Evolutionary conservation across 2,888 invertebrate genomes (phyloP).

Genomic region (Mesorhabditis sp.): DNA sequence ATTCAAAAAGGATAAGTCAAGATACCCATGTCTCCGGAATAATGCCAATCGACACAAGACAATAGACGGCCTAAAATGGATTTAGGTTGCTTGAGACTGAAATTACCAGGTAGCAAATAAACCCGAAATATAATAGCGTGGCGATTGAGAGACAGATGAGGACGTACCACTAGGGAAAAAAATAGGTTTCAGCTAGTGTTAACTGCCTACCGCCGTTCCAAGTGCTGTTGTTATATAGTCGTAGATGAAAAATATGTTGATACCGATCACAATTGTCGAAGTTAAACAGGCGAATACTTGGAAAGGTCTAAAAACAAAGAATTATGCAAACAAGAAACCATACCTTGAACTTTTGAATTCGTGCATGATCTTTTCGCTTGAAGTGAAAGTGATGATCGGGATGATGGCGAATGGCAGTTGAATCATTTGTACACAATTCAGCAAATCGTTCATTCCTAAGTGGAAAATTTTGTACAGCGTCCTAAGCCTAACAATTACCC

Average conservation of each 20-base stretch:
- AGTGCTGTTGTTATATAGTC: constrained; percentile 63
- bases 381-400: constrained; percentile 81
- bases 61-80: constrained; percentile 30
- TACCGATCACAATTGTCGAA: constrained; percentile 72
- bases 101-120: constrained; percentile 73
- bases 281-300: constrained; percentile 70
- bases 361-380: constrained; percentile 75
- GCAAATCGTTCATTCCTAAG: constrained; percentile 73
- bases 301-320: constrained; percentile 60
- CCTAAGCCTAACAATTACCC: constrained; percentile 13
- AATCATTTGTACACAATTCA: constrained; percentile 66
- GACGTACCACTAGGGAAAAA: constrained; percentile 59
- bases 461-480: background rate
- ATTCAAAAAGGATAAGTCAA: constrained; percentile 4
- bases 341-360: constrained; percentile 77
- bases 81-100: background rate
- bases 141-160: constrained; percentile 64
- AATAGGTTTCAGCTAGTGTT: background rate
- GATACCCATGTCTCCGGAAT: constrained; percentile 23
- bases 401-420: constrained; percentile 83
- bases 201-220: constrained; percentile 17
- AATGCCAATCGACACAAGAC: constrained; percentile 31
- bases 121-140: constrained; percentile 70
- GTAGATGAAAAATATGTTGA: constrained; percentile 77
- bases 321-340: background rate